phyloP scores from a whole-genome alignment of 2,113 vertebrate species.

The Regulus satrapa region DNA sequence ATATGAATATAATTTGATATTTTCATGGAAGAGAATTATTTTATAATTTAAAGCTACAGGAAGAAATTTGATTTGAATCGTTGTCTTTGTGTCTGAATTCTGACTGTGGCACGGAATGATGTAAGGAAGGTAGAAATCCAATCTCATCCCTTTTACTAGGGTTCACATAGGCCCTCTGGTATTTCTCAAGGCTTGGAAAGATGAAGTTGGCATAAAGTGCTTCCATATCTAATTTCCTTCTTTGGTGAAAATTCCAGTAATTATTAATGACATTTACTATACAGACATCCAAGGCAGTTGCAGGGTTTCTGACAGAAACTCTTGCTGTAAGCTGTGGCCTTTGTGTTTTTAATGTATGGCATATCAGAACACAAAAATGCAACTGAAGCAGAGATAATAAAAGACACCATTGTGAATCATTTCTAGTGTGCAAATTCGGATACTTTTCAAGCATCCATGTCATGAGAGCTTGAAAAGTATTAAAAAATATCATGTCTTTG shows the following conservation, averaged over 20 bases:
- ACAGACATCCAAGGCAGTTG: not conserved
- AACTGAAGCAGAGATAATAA: not conserved
- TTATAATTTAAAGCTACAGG: not conserved
- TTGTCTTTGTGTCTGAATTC: not conserved
- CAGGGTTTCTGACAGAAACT: not conserved
- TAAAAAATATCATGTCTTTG: not conserved
- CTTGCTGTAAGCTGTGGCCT: not conserved
- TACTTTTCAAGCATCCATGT: not conserved
- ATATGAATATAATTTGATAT: not conserved
- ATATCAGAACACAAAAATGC: not conserved
- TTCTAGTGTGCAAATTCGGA: not conserved
- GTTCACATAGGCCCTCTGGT: not conserved
- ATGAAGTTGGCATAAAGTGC: not conserved
- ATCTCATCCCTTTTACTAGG: not conserved
- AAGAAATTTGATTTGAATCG: not conserved
- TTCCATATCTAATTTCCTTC: constrained; percentile 31
- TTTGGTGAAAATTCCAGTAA: not conserved
- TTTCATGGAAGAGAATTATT: not conserved
- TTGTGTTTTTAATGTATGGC: not conserved
- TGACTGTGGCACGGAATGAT: not conserved
- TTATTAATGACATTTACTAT: not conserved
- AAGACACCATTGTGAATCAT: not conserved
- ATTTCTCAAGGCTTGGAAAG: not conserved
- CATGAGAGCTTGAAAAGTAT: not conserved
- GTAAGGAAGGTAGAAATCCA: constrained; percentile 25